Conservation (phyloP, 2,797 vertebrate species). For the Schizopygopsis pylzovi region DNA sequence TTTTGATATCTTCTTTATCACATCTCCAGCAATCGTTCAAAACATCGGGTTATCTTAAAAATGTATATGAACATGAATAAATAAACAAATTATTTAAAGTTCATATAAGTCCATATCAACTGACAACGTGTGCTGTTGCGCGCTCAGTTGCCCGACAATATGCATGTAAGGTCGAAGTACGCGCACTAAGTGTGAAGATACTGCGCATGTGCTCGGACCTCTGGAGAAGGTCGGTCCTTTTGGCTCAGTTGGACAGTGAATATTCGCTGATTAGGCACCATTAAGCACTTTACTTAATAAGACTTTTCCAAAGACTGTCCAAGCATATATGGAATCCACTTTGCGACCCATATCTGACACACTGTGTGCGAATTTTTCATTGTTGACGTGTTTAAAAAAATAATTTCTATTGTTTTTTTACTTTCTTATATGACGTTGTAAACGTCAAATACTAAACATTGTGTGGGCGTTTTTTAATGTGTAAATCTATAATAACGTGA, state of each 20-base stretch:
- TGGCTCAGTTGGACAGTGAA: conserved; percentile 23
- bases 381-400: no score
- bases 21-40: conserved; percentile 10
- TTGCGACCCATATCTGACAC: conserved; percentile 14
- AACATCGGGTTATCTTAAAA: background rate
- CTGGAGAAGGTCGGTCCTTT: conserved; percentile 17
- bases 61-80: background rate
- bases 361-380: background rate
- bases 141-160: conserved; percentile 9
- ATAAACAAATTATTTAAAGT: conserved; percentile 4
- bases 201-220: conserved; percentile 41
- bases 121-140: background rate
- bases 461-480: background rate
- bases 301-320: conserved; percentile 28
- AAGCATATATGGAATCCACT: conserved; percentile 28
- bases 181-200: conserved; percentile 10
- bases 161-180: conserved; percentile 14
- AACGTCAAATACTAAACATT: background rate
- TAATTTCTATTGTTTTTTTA: background rate
- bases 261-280: conserved; percentile 39
- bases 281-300: conserved; percentile 44
- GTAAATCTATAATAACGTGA: background rate
- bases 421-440: no score
- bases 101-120: conserved; percentile 1
- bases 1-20: conserved; percentile 6